Conservation (phyloP, 1,140 invertebrate species). For the Trissolcus basalis region DNA sequence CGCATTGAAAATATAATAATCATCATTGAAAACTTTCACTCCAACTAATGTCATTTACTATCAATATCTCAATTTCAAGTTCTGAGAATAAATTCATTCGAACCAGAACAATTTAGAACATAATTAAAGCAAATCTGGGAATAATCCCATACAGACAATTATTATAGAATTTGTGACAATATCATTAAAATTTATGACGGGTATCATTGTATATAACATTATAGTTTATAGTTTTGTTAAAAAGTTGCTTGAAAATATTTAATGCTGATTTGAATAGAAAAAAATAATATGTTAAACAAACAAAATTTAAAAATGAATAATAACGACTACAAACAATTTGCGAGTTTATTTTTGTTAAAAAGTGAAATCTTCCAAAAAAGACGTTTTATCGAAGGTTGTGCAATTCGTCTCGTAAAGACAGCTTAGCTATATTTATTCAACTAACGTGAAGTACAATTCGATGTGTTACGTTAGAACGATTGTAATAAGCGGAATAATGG, state of each 20-base stretch:
- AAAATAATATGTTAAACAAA: too few species aligned
- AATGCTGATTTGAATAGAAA: too few species aligned
- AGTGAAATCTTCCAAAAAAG: not conserved
- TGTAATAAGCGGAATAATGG: constrained; percentile 12
- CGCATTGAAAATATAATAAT: constrained; percentile 44
- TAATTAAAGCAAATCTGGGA: too few species aligned
- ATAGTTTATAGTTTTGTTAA: too few species aligned
- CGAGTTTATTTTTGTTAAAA: not conserved
- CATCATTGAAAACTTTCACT: constrained; percentile 48
- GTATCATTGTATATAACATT: too few species aligned
- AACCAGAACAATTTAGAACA: too few species aligned
- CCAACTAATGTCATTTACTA: constrained; percentile 42
- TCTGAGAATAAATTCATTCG: not conserved
- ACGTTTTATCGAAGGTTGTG: not conserved
- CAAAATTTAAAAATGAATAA: too few species aligned
- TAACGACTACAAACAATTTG: too few species aligned
- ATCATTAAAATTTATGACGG: too few species aligned
- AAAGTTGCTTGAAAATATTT: too few species aligned
- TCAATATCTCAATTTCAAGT: constrained; percentile 20
- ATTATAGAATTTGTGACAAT: too few species aligned
- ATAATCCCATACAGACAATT: too few species aligned
- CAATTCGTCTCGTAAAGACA: not conserved
- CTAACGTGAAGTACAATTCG: not conserved
- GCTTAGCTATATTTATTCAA: not conserved
- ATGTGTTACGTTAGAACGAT: constrained; percentile 18